Conservation (phyloP, 2,113 vertebrate species). For the Cololabis saira region DNA sequence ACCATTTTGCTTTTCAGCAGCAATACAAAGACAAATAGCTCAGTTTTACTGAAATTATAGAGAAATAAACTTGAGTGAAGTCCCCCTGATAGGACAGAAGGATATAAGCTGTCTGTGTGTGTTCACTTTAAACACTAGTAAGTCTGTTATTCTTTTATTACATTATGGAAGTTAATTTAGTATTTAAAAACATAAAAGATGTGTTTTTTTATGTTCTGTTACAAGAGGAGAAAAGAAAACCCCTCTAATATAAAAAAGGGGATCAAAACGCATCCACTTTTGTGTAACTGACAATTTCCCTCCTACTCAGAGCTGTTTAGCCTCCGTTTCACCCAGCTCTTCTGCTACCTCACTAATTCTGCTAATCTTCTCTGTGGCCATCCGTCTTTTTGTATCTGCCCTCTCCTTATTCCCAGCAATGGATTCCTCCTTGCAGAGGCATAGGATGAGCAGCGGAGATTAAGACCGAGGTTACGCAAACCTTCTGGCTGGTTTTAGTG, state of each 20-base stretch:
- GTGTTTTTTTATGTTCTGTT: no score
- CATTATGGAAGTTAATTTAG: no score
- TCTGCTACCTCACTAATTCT: constrained; percentile 58
- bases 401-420: constrained; percentile 44
- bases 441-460: constrained; percentile 61
- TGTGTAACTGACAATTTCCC: constrained; percentile 41
- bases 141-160: no score
- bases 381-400: constrained; percentile 57
- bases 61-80: no score
- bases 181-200: no score
- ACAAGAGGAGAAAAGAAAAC: background rate
- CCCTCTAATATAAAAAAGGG: background rate
- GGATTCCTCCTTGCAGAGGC: constrained; percentile 25
- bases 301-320: constrained; percentile 35
- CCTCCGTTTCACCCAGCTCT: constrained; percentile 50
- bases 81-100: no score
- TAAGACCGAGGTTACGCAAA: constrained; percentile 69
- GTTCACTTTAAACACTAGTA: no score
- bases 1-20: background rate
- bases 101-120: no score
- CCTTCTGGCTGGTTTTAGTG: constrained; percentile 71
- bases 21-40: no score
- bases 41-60: no score
- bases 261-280: constrained; percentile 21
- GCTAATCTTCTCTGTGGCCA: constrained; percentile 59